Evolutionary conservation across 1,140 invertebrate species (phyloP).

Genomic region (Campoletis sonorensis): DNA sequence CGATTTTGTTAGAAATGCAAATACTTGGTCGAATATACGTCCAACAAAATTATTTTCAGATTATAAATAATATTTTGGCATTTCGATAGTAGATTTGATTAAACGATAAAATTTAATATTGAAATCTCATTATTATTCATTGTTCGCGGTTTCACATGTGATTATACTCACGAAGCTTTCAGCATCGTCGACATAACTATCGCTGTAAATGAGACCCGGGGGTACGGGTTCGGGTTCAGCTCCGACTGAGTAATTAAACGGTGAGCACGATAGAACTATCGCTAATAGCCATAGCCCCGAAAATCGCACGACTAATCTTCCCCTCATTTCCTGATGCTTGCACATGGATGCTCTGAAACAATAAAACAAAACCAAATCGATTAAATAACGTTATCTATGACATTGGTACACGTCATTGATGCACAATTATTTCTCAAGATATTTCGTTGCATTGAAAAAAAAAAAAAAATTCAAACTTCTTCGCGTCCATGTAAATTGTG

Average conservation of each 20-base stretch:
- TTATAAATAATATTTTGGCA: no score
- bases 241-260: constrained; percentile 50
- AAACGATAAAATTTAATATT: no score
- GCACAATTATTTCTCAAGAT: not conserved
- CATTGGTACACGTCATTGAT: not conserved
- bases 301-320: constrained; percentile 52
- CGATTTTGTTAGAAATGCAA: no score
- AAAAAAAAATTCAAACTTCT: no score
- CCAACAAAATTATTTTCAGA: no score
- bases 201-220: constrained; percentile 54
- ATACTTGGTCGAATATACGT: no score
- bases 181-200: constrained; percentile 56
- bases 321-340: constrained; percentile 66
- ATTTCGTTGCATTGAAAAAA: no score
- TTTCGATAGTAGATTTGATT: no score
- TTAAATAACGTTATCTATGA: not conserved
- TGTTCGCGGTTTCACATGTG: no score
- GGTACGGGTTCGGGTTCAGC: constrained; percentile 61
- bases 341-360: constrained; percentile 56
- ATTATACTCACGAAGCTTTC: constrained; percentile 59
- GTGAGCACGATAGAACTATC: constrained; percentile 59
- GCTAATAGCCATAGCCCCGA: constrained; percentile 64
- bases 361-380: not conserved
- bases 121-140: no score
- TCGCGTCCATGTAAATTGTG: no score